Conservation (phyloP, 2,113 vertebrate species). For the Salminus brasiliensis region DNA sequence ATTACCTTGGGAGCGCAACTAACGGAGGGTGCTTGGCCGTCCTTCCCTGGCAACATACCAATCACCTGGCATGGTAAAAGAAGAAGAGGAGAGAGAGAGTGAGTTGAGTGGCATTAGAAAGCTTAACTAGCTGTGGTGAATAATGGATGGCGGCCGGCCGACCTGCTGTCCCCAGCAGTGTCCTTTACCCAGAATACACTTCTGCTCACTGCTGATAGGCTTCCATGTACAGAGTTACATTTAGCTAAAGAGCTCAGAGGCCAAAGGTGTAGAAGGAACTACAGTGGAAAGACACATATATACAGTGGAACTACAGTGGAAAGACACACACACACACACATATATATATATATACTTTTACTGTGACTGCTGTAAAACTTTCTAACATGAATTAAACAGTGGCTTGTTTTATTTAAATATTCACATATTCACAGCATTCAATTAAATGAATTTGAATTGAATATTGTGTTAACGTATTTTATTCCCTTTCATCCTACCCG, state of each 20-base stretch:
- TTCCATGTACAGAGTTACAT: background rate
- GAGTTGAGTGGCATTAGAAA: constrained; percentile 35
- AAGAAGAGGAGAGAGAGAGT: background rate
- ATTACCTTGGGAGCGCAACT: constrained; percentile 86
- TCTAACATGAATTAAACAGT: too few species aligned
- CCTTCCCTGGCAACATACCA: constrained; percentile 78
- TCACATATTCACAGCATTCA: too few species aligned
- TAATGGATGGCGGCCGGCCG: constrained; percentile 28
- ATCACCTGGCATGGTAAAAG: constrained; percentile 79
- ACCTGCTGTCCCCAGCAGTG: background rate
- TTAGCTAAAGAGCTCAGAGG: background rate
- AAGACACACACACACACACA: too few species aligned
- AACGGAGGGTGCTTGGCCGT: constrained; percentile 79
- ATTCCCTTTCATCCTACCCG: constrained; percentile 73
- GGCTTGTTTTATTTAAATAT: too few species aligned
- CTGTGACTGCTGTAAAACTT: too few species aligned
- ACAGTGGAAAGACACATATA: too few species aligned
- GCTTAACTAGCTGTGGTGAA: constrained; percentile 42
- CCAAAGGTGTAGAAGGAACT: too few species aligned
- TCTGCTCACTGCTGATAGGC: background rate
- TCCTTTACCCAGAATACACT: background rate
- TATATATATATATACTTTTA: too few species aligned
- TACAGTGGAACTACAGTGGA: too few species aligned
- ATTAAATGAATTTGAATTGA: too few species aligned
- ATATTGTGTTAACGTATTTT: background rate